These are phyloP conservation scores for Empis livida DNA, from an alignment of 2,888 invertebrate genomes.

Conservation along the genomic window DNA sequence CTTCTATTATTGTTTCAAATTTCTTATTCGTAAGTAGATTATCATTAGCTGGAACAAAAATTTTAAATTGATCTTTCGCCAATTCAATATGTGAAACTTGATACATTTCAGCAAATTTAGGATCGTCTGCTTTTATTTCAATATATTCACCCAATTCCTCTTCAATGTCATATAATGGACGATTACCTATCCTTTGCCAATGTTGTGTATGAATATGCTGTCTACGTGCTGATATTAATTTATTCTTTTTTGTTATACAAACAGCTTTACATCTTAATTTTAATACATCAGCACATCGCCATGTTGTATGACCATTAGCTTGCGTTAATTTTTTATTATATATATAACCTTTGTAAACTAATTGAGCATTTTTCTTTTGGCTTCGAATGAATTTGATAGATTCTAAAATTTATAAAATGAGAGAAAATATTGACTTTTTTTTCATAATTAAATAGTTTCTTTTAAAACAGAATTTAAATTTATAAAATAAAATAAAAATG, in stretches of 20 bases:
- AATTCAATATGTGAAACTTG: conserved; percentile 23
- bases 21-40: conserved; percentile 1
- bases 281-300: conserved; percentile 34
- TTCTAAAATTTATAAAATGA: conserved; percentile 14
- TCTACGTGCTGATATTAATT: conserved; percentile 26
- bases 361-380: conserved; percentile 37
- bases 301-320: conserved; percentile 36
- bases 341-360: conserved; percentile 34
- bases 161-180: conserved; percentile 29
- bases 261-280: conserved; percentile 35
- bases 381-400: conserved; percentile 35
- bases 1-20: conserved; percentile 2
- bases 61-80: conserved; percentile 27
- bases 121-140: conserved; percentile 29
- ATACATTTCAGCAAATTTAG: conserved; percentile 23
- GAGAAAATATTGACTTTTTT: conserved; percentile 2
- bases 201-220: conserved; percentile 31
- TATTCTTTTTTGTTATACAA: conserved; percentile 31
- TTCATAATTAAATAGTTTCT: neutral
- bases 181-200: conserved; percentile 27
- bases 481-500: conserved; percentile 3
- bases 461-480: conserved; percentile 4
- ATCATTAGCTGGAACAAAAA: conserved; percentile 25
- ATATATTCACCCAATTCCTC: conserved; percentile 33
- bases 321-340: conserved; percentile 38